Evolutionary conservation across 2,797 vertebrate genomes (phyloP).

Genomic region (Anniella stebbinsi): DNA sequence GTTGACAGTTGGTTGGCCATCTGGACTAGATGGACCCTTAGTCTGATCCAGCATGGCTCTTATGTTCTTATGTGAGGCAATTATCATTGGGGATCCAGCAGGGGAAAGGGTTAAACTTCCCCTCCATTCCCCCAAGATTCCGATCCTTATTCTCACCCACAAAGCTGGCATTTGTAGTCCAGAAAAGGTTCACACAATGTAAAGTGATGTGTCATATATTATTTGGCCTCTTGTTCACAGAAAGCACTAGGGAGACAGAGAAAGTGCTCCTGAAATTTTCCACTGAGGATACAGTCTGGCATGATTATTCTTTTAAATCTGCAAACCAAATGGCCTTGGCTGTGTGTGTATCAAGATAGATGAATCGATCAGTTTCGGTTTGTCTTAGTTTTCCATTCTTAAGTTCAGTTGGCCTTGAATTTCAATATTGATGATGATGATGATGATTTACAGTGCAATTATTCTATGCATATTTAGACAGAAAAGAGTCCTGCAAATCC

Average conservation of each 20-base stretch:
- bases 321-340: background rate
- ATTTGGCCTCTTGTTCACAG: background rate
- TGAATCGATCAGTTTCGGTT: background rate
- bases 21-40: too few relatives aligned
- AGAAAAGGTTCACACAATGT: too few relatives aligned
- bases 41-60: too few relatives aligned
- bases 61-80: too few relatives aligned
- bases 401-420: too few relatives aligned
- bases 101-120: background rate
- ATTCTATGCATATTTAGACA: too few relatives aligned
- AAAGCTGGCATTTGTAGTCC: too few relatives aligned
- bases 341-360: background rate
- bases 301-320: background rate
- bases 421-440: too few relatives aligned
- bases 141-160: background rate
- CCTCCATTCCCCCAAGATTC: background rate
- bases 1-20: too few relatives aligned
- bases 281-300: background rate
- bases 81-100: background rate
- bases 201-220: background rate
- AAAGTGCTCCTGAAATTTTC: background rate
- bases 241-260: background rate
- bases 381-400: too few relatives aligned
- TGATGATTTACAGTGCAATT: too few relatives aligned
- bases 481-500: too few relatives aligned